These are phyloP conservation scores for Pycnomerus fuliginosus DNA, from an alignment of 2,888 invertebrate species.

Conservation along the genomic window DNA sequence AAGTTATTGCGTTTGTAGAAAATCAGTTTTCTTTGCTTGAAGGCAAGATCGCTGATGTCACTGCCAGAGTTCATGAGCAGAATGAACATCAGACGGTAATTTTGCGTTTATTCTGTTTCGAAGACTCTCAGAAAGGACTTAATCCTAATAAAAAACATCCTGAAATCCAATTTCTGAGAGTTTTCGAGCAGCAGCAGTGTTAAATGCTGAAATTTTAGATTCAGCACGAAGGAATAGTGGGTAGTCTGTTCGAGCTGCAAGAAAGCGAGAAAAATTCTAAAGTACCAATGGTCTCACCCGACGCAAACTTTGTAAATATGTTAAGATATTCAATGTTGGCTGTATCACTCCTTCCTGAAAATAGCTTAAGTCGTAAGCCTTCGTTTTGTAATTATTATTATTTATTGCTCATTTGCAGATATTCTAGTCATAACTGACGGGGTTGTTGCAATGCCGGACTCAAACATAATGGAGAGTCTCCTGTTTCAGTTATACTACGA, in stretches of 20 bases:
- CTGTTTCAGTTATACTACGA: conserved; percentile 71
- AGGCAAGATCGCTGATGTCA: conserved; percentile 60
- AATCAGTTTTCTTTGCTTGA: conserved; percentile 62
- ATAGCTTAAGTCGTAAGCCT: conserved; percentile 70
- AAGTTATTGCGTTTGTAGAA: conserved; percentile 59
- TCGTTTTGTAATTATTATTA: conserved; percentile 4
- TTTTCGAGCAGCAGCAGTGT: neutral
- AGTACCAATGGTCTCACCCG: conserved; percentile 63
- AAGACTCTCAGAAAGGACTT: neutral
- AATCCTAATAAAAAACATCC: too few species aligned
- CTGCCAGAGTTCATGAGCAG: conserved; percentile 58
- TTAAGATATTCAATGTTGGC: conserved; percentile 74
- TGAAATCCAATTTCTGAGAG: neutral
- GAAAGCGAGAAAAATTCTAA: conserved; percentile 52
- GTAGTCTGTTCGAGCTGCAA: conserved; percentile 55
- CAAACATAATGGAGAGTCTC: conserved; percentile 69
- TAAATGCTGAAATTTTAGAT: conserved; percentile 48
- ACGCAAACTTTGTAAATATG: conserved; percentile 74
- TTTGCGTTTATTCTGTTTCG: neutral
- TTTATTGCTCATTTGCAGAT: conserved; percentile 54
- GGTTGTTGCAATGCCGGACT: conserved; percentile 69
- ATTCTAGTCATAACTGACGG: conserved; percentile 75
- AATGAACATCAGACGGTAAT: conserved; percentile 53
- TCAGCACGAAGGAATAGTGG: conserved; percentile 57
- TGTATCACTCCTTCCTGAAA: conserved; percentile 71